A percentile compares a stretch with the other conserved stretches of the same genome.
Conservation (phyloP, 2,888 invertebrate species). For the Drosophila neonasuta region DNA sequence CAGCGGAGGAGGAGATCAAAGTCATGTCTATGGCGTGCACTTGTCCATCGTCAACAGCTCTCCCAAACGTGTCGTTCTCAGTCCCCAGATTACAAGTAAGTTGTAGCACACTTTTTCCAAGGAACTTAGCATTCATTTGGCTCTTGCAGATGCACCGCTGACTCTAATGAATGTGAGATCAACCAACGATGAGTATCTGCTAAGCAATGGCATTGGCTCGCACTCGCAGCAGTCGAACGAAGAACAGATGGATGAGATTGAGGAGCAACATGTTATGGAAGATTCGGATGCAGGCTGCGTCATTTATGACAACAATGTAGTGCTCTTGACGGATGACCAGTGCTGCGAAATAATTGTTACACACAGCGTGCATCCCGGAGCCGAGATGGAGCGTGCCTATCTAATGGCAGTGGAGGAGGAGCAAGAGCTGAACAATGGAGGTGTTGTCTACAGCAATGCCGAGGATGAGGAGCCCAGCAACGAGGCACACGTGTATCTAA, state of each 20-base stretch:
- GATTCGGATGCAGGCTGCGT: constrained; percentile 37
- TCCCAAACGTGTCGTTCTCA: constrained; percentile 20
- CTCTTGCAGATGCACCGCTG: constrained; percentile 38
- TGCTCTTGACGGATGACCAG: constrained; percentile 55
- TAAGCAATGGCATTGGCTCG: constrained; percentile 39
- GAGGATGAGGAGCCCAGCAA: constrained; percentile 26
- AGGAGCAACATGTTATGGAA: constrained; percentile 24
- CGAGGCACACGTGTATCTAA: constrained; percentile 57
- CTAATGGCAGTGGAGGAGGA: constrained; percentile 32
- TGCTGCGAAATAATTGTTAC: constrained; percentile 65
- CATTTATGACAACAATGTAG: constrained; percentile 61
- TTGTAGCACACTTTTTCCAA: background rate
- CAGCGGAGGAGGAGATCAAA: background rate
- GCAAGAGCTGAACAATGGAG: constrained; percentile 34
- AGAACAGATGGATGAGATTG: constrained; percentile 12
- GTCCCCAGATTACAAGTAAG: constrained; percentile 39
- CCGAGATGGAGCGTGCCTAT: constrained; percentile 46
- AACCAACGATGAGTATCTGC: constrained; percentile 26
- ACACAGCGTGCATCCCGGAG: constrained; percentile 36
- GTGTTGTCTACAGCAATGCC: constrained; percentile 20
- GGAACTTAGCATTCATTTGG: background rate
- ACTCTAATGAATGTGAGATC: constrained; percentile 28
- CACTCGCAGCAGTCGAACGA: constrained; percentile 22
- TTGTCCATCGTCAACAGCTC: constrained; percentile 7
- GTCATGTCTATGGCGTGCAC: constrained; percentile 36